These are phyloP conservation scores for Bugula neritina DNA, from an alignment of 2,888 invertebrate genomes.

Conservation along the genomic window DNA sequence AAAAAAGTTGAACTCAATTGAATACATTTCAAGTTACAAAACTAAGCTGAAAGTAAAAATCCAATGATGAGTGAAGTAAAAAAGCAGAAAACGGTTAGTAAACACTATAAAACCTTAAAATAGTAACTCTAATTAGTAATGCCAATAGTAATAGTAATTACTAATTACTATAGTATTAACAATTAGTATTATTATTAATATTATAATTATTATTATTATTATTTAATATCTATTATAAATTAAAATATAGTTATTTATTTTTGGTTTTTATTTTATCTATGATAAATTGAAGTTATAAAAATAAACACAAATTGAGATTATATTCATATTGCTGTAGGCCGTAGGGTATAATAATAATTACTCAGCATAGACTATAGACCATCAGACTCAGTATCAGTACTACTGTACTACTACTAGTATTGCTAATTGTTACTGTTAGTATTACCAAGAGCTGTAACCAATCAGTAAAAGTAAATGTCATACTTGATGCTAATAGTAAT, in stretches of 20 bases:
- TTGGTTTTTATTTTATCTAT: too few relatives aligned
- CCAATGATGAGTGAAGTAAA: neutral
- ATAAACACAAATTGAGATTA: too few relatives aligned
- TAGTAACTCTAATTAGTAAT: neutral
- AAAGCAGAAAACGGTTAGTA: conserved; percentile 23
- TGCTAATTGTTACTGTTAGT: too few relatives aligned
- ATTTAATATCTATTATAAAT: neutral
- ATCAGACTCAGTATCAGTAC: too few relatives aligned
- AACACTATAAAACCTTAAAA: neutral
- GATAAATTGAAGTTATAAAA: too few relatives aligned
- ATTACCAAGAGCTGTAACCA: too few relatives aligned
- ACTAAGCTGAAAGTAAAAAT: neutral
- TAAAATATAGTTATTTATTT: neutral
- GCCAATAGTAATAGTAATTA: neutral
- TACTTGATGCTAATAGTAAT: too few relatives aligned
- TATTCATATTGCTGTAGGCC: too few relatives aligned
- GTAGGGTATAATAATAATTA: too few relatives aligned
- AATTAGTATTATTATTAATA: neutral
- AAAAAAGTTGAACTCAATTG: neutral
- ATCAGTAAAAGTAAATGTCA: too few relatives aligned
- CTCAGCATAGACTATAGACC: too few relatives aligned
- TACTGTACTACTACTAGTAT: too few relatives aligned
- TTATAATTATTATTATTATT: neutral
- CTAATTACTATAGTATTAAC: neutral
- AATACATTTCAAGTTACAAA: neutral